Percentiles rank a stretch among this genome's conserved stretches.
Conservation (phyloP, 53 echinoderm and acorn worm species). For the Holothuria scabra region DNA sequence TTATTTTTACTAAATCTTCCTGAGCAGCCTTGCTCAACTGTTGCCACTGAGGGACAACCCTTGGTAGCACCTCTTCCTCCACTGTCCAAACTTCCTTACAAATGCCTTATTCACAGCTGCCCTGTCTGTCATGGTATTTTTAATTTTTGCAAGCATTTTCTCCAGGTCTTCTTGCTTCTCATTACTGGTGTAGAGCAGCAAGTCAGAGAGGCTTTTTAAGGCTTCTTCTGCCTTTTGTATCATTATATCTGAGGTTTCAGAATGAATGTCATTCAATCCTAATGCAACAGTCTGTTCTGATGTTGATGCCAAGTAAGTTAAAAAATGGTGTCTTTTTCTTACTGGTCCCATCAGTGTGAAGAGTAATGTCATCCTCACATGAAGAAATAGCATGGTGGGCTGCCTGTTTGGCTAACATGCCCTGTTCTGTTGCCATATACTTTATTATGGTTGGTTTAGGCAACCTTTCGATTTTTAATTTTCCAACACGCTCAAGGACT, state of each 20-base stretch:
- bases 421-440: conserved; percentile 48
- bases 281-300: conserved; percentile 41
- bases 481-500: conserved; percentile 8
- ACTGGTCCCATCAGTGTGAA: conserved; percentile 45
- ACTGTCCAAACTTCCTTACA: conserved; percentile 8
- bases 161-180: conserved; percentile 2
- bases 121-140: conserved; percentile 39
- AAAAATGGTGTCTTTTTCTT: conserved; percentile 38
- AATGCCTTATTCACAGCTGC: conserved; percentile 32
- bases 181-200: not conserved
- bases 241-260: conserved; percentile 55
- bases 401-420: conserved; percentile 34
- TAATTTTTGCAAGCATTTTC: conserved; percentile 11
- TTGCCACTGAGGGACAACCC: conserved; percentile 1
- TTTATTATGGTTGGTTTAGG: conserved; percentile 37
- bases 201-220: conserved; percentile 33
- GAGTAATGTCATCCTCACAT: conserved; percentile 32
- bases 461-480: conserved; percentile 7
- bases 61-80: not conserved
- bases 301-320: conserved; percentile 51
- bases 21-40: not conserved
- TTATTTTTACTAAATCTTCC: conserved; percentile 12
- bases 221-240: conserved; percentile 48
- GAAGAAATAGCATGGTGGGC: conserved; percentile 28
- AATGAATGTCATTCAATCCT: conserved; percentile 51